Percentiles rank a stretch among this genome's conserved stretches.
phyloP scores from a whole-genome alignment of 2,113 vertebrate species.

The Oenanthe melanoleuca region DNA sequence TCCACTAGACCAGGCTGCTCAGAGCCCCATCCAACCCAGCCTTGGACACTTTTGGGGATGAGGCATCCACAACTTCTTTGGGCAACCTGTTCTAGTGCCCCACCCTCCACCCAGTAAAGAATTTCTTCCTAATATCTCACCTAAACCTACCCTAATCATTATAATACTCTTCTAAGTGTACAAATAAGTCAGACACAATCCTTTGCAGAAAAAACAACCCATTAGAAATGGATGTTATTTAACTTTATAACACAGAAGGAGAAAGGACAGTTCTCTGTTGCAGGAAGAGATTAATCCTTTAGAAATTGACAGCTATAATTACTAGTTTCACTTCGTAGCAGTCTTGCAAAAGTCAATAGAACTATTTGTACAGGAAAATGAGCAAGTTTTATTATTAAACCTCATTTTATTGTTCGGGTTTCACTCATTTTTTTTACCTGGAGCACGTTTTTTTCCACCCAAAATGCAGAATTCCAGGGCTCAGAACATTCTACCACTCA shows the following conservation, averaged over 20 bases:
- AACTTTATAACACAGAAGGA: not conserved
- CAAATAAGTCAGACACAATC: not conserved
- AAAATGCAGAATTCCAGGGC: not conserved
- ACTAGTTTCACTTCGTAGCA: not conserved
- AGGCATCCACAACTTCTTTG: not conserved
- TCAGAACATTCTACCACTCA: not conserved
- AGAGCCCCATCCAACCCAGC: not conserved
- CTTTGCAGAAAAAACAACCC: not conserved
- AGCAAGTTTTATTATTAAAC: not conserved
- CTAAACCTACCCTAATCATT: not conserved
- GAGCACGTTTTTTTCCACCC: not conserved
- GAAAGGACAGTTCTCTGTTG: not conserved
- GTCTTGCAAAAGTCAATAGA: not conserved
- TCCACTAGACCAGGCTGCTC: not conserved
- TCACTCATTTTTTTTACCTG: not conserved
- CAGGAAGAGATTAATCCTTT: not conserved
- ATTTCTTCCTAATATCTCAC: not conserved
- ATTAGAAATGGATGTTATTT: not conserved
- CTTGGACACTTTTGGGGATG: not conserved
- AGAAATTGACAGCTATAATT: not conserved
- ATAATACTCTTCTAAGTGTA: not conserved
- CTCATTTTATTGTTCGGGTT: not conserved
- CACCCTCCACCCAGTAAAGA: not conserved
- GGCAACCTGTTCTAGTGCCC: not conserved
- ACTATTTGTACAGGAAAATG: not conserved